Percentiles rank a stretch among this genome's conserved stretches.
Conservation (phyloP, 2,113 vertebrate species). For the Smithornis capensis region DNA sequence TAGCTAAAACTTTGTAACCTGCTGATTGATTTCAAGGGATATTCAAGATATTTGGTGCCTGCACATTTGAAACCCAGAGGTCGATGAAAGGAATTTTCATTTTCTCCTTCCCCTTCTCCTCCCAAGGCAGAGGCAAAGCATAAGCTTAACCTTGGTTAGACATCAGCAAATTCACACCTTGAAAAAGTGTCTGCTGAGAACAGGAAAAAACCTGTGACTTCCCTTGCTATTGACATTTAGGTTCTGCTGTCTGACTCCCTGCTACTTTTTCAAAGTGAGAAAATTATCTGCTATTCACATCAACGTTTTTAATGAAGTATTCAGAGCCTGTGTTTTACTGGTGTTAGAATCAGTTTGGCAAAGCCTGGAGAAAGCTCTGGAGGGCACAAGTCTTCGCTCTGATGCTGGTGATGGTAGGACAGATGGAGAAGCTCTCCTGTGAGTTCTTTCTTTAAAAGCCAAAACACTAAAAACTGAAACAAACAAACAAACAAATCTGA, state of each 20-base stretch:
- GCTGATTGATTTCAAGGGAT: not conserved
- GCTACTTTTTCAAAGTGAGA: not conserved
- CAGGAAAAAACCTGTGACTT: constrained; percentile 22
- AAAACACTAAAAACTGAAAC: not conserved
- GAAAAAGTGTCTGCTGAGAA: not conserved
- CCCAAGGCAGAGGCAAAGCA: not conserved
- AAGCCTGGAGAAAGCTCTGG: not conserved
- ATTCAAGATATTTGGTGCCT: not conserved
- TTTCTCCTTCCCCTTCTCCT: not conserved
- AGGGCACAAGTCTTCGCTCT: not conserved
- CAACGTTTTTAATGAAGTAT: not conserved
- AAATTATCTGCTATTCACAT: not conserved
- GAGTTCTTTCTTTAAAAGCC: not conserved
- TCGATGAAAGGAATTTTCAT: not conserved
- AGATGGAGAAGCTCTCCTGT: not conserved
- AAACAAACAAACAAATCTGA: not conserved
- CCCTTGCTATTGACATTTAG: not conserved
- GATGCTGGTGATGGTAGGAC: not conserved
- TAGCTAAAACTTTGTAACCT: not conserved
- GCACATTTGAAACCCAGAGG: not conserved
- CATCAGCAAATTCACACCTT: constrained; percentile 7
- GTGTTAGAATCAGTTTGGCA: not conserved
- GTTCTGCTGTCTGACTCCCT: not conserved
- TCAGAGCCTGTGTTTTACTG: not conserved
- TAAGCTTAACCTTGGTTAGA: not conserved